Evolutionary conservation across 2,113 vertebrate species (phyloP).

Genomic region (Quiscalus mexicanus): DNA sequence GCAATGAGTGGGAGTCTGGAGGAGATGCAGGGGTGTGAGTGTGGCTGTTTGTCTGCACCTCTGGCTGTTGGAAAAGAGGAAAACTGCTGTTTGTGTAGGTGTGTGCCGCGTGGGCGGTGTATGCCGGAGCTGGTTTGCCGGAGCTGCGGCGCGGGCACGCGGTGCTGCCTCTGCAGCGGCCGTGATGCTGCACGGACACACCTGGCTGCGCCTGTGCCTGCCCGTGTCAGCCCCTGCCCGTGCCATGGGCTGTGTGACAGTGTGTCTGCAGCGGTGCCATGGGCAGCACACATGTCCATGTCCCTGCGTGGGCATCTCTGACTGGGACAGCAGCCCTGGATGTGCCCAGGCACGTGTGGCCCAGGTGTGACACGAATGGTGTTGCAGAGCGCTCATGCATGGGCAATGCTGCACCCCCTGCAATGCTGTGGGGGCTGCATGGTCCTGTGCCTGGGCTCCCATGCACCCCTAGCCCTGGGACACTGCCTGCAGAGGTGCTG

Average conservation of each 20-base stretch:
- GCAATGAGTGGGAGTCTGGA: not conserved
- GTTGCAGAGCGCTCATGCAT: accelerated
- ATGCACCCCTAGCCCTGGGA: accelerated
- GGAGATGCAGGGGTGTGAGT: not conserved
- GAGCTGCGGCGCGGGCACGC: accelerated
- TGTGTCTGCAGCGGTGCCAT: accelerated
- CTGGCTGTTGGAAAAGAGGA: not conserved
- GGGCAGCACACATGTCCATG: accelerated
- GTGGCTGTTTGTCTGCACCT: not conserved
- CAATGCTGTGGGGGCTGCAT: accelerated
- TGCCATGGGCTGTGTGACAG: accelerated
- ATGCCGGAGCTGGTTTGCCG: not conserved
- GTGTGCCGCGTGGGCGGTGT: not conserved
- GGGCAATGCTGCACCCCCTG: not conserved
- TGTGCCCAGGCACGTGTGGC: accelerated
- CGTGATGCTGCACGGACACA: accelerated
- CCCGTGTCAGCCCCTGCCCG: accelerated
- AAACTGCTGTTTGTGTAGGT: constrained; percentile 35
- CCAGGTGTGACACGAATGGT: not conserved
- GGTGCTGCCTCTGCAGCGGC: not conserved
- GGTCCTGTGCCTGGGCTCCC: not conserved
- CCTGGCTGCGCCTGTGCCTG: not conserved
- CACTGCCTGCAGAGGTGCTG: not conserved
- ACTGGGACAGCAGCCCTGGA: accelerated
- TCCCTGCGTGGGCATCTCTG: accelerated